phyloP scores from a whole-genome alignment of 2,113 vertebrate species.

The Lagopus leucura region DNA sequence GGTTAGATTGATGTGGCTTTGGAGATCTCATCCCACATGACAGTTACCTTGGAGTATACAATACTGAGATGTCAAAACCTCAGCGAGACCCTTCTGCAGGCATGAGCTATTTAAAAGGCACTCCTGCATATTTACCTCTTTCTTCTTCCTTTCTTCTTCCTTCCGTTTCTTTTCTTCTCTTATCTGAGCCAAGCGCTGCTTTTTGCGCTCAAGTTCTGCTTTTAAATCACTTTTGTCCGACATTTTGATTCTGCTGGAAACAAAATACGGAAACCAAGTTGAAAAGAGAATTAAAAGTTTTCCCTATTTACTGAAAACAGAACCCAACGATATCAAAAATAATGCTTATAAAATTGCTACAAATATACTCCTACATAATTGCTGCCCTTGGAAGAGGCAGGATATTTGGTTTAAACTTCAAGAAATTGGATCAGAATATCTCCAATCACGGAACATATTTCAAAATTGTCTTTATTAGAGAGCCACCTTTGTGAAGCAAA shows the following conservation, averaged over 20 bases:
- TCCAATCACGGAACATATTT: neutral
- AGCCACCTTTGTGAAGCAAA: neutral
- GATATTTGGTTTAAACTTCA: neutral
- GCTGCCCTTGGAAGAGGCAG: neutral
- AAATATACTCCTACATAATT: neutral
- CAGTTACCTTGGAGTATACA: neutral
- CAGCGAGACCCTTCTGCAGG: neutral
- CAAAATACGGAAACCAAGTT: conserved; percentile 22
- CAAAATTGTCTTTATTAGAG: neutral
- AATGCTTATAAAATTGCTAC: neutral
- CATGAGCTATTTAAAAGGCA: neutral
- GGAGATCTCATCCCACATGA: neutral
- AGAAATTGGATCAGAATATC: neutral
- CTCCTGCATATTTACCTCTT: conserved; percentile 85
- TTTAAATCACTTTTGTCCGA: conserved; percentile 98
- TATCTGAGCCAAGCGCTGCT: conserved; percentile 96
- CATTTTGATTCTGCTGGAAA: conserved; percentile 82
- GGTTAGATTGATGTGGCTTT: neutral
- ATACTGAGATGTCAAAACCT: neutral
- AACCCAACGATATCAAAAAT: neutral
- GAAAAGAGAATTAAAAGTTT: neutral
- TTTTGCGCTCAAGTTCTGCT: conserved; percentile 98
- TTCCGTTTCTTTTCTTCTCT: conserved; percentile 98
- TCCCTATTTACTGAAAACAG: neutral
- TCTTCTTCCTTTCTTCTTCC: conserved; percentile 97